Conservation (phyloP, 1,140 invertebrate species). For the Drosophila pectinifera region DNA sequence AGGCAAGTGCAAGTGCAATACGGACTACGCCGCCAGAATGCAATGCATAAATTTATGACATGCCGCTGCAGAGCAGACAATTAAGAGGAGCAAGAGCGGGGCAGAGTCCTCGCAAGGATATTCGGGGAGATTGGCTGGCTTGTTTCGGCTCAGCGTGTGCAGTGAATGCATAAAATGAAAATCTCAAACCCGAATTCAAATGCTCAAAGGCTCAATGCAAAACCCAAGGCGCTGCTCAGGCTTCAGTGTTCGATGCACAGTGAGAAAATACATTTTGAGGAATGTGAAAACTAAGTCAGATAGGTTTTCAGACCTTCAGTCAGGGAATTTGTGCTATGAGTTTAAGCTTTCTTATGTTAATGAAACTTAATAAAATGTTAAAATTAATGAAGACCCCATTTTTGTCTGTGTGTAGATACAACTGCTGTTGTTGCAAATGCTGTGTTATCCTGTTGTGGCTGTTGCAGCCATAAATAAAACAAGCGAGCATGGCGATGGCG, state of each 20-base stretch:
- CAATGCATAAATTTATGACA: constrained; percentile 80
- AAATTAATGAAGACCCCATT: no score
- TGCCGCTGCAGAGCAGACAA: constrained; percentile 65
- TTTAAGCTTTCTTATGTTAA: no score
- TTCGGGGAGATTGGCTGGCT: constrained; percentile 66
- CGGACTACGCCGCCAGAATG: constrained; percentile 58
- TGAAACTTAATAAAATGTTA: no score
- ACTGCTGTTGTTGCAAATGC: constrained; percentile 24
- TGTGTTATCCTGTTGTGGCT: constrained; percentile 38
- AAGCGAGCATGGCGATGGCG: constrained; percentile 57
- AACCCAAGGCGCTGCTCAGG: constrained; percentile 51
- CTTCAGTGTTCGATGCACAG: constrained; percentile 17
- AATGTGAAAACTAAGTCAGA: no score
- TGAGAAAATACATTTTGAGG: no score
- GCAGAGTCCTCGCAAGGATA: constrained; percentile 14
- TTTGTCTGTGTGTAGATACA: constrained; percentile 7
- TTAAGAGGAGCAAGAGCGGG: constrained; percentile 45
- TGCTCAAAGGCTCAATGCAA: constrained; percentile 49
- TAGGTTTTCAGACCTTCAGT: no score
- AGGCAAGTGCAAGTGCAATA: constrained; percentile 39
- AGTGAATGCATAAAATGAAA: constrained; percentile 77
- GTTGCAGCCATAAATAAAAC: constrained; percentile 74
- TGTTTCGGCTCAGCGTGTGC: constrained; percentile 70
- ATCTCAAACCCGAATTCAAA: constrained; percentile 61
- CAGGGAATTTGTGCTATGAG: not conserved